Evolutionary conservation across 2,797 vertebrate genomes (phyloP).

Genomic region (Gambusia yucatana): DNA sequence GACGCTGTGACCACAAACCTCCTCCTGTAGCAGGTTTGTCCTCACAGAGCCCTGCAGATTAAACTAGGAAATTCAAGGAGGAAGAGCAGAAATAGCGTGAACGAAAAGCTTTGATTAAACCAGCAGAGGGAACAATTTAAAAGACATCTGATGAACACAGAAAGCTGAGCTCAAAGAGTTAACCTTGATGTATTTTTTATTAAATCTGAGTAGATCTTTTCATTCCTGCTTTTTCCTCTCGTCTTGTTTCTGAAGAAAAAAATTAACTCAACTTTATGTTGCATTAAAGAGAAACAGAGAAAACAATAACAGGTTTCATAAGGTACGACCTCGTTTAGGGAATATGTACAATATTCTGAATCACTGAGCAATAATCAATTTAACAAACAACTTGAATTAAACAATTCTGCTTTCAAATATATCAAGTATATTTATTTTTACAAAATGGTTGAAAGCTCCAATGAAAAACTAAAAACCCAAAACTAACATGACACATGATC

Average conservation of each 20-base stretch:
- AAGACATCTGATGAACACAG: slow-evolving; percentile 1
- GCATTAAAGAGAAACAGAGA: background rate
- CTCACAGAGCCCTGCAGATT: background rate
- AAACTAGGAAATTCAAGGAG: background rate
- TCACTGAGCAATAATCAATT: background rate
- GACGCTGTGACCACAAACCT: too few species aligned
- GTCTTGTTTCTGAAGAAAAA: background rate
- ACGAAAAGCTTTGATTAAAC: slow-evolving; percentile 2
- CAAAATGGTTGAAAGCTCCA: background rate
- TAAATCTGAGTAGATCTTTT: background rate
- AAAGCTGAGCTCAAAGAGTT: background rate
- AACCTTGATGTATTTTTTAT: background rate
- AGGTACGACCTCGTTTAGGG: background rate
- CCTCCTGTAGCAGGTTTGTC: background rate
- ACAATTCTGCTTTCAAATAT: background rate
- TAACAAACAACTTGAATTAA: background rate
- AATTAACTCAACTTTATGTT: background rate
- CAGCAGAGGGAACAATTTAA: background rate
- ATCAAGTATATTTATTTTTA: background rate
- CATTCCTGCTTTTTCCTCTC: background rate
- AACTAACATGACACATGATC: background rate
- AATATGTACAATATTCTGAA: background rate
- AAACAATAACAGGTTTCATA: background rate
- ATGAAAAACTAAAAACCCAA: background rate
- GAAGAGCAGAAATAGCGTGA: background rate